Evolutionary conservation across 1,140 invertebrate species (phyloP), one percentile per base, ranked within the genome.

Genomic region (Geopemphigus sp.): DNA sequence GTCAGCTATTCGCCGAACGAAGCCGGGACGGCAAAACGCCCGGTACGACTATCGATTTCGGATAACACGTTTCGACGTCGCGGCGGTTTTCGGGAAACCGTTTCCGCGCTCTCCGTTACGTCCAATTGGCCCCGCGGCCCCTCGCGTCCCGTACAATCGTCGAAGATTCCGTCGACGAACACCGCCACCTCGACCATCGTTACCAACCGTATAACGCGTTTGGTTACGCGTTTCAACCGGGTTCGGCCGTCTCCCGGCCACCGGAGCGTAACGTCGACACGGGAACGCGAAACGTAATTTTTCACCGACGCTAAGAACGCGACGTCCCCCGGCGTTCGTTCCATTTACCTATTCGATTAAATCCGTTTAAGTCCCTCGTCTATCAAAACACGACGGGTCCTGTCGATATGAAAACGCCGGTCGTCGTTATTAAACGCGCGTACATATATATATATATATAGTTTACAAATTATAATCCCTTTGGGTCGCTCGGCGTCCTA

Each of bases 321-420:
- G 32, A 39, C 32, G 8, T 39, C 32, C 32, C 8, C 32, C 32
- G 39, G 64, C 64, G 39, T 68, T 39, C 8, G 3, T 22, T 24
- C 39, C 39, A 68, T n/a, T 68, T 68, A n/a, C 50, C 11, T 68
- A n/a, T 68, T 68, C 64, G 50, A 68, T 68, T 68, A 68, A 68
- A 68, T 68, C 64, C 64, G 24, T 68, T 68, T 68, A 68, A 68
- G 64, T 68, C 64, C 2, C 39, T 47, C 50, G 64, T 68, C 64
- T 68, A 68, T 50, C 64, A 24, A 68, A 68, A 24, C n/a, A n/a
- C n/a, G n/a, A 68, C 64, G 39, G 22, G 45, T 24, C 22, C 32
- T 19, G 47, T 68, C 24, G 45, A 47, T 68, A 68, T 68, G 47
- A 68, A 68, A 68, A 68, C 45, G 50, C 22, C 8, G 17, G 45